phyloP scores from a whole-genome alignment of 2,888 invertebrate species.

The Nasonia oneida region DNA sequence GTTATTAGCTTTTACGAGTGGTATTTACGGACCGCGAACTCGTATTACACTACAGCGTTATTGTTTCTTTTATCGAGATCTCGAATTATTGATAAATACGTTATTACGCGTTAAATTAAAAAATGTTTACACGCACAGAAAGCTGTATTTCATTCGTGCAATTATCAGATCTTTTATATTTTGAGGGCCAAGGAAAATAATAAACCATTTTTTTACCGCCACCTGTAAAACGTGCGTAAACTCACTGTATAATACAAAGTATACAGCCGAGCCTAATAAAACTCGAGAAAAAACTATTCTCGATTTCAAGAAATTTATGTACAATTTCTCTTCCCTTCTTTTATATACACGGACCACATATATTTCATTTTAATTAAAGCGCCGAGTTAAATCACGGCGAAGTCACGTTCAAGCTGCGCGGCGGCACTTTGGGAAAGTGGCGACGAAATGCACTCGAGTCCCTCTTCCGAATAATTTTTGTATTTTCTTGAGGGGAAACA shows the following conservation, averaged over 20 bases:
- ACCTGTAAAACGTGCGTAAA: background rate
- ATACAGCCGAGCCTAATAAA: no score
- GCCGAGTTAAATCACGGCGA: conserved; percentile 23
- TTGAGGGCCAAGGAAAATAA: background rate
- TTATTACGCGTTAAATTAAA: no score
- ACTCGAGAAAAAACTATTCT: background rate
- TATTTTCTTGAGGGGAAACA: background rate
- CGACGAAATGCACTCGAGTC: background rate
- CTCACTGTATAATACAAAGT: no score
- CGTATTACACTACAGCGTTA: no score
- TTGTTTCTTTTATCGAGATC: background rate
- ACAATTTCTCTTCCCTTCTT: conserved; percentile 41
- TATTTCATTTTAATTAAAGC: conserved; percentile 42
- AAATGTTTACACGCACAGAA: background rate
- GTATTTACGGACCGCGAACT: background rate
- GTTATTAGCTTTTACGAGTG: background rate
- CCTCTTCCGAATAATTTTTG: background rate
- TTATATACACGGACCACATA: conserved; percentile 10
- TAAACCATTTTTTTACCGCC: background rate
- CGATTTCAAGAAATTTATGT: conserved; percentile 42
- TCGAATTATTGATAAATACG: background rate
- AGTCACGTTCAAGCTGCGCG: conserved; percentile 1
- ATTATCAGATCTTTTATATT: background rate
- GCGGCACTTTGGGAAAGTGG: background rate
- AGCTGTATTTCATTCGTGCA: background rate